A percentile compares a stretch with the other conserved stretches of the same genome.
These are phyloP conservation scores for Fistularia commersonii DNA, from an alignment of 2,797 vertebrate species.

Conservation along the genomic window DNA sequence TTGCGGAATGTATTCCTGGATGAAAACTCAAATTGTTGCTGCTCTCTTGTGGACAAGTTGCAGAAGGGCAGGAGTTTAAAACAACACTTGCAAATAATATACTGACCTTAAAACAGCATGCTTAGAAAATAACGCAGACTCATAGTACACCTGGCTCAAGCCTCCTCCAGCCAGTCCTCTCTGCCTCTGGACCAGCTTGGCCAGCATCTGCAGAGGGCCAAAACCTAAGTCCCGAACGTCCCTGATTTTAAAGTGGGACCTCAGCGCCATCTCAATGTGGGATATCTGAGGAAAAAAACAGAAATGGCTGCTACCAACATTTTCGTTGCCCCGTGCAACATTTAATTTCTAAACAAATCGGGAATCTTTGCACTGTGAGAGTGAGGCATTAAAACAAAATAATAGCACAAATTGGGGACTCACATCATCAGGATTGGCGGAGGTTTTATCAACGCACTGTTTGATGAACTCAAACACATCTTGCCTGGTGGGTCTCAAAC, in stretches of 20 bases:
- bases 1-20: no score
- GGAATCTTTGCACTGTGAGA: neutral
- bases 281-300: slow-evolving; percentile 48
- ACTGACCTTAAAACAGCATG: slow-evolving; percentile 41
- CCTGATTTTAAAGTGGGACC: slow-evolving; percentile 68
- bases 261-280: slow-evolving; percentile 68
- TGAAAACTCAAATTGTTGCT: no score
- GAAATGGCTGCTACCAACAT: neutral
- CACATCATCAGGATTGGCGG: slow-evolving; percentile 62
- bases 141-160: slow-evolving; percentile 64
- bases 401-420: slow-evolving; percentile 18
- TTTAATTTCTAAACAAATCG: neutral
- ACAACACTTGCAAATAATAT: neutral
- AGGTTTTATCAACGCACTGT: slow-evolving; percentile 65
- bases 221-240: slow-evolving; percentile 75
- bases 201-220: slow-evolving; percentile 63
- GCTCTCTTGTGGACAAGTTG: no score
- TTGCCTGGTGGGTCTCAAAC: slow-evolving; percentile 73
- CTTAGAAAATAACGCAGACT: slow-evolving; percentile 71
- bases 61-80: no score
- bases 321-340: neutral
- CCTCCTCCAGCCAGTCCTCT: slow-evolving; percentile 40
- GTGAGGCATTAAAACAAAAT: no score
- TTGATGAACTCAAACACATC: slow-evolving; percentile 81
- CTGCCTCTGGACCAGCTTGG: slow-evolving; percentile 61